phyloP scores from a whole-genome alignment of 2,888 invertebrate genomes.

The Epistrophe eligans region DNA sequence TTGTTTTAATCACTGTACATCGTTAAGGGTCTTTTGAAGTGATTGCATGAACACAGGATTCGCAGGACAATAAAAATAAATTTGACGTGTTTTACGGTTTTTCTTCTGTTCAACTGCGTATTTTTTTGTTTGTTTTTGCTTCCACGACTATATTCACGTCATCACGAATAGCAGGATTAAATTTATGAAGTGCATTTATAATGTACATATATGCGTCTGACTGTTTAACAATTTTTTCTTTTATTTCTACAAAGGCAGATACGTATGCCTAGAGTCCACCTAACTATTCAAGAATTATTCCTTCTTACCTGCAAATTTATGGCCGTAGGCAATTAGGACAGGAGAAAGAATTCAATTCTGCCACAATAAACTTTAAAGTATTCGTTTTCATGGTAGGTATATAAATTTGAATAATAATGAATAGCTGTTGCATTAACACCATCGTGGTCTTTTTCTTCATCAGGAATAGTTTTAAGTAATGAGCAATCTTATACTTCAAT shows the following conservation, averaged over 20 bases:
- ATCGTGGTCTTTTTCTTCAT: background rate
- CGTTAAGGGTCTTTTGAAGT: conserved; percentile 44
- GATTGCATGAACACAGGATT: conserved; percentile 43
- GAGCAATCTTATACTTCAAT: background rate
- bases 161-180: conserved; percentile 13
- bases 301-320: conserved; percentile 57
- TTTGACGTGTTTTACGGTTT: conserved; percentile 68
- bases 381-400: background rate
- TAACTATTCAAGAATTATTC: background rate
- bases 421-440: background rate
- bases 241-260: background rate
- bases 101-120: conserved; percentile 19
- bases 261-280: background rate
- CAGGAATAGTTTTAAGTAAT: conserved; percentile 4
- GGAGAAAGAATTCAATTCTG: background rate
- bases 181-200: conserved; percentile 56
- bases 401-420: background rate
- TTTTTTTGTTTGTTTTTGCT: background rate
- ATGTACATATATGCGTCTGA: conserved; percentile 46
- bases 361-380: background rate
- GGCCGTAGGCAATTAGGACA: conserved; percentile 36
- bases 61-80: conserved; percentile 70
- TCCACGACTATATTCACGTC: conserved; percentile 18
- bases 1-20: conserved; percentile 59
- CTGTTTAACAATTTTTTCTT: background rate